Conservation (phyloP, 1,140 invertebrate genomes). For the Metopolophium dirhodum region DNA sequence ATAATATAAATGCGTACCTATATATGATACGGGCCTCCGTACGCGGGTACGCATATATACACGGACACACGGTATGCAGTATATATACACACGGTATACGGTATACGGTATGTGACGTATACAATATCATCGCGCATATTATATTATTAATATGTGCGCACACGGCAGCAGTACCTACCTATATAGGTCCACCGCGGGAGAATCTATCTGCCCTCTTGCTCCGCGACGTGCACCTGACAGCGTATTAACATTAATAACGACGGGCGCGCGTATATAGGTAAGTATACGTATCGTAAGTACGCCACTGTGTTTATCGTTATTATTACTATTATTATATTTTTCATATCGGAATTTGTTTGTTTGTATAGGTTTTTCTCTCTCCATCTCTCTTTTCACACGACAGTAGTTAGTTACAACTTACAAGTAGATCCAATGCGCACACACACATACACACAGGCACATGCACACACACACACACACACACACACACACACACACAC, state of each 20-base stretch:
- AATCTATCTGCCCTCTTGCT: slow-evolving; percentile 28
- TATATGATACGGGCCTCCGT: not conserved
- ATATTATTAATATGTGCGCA: not conserved
- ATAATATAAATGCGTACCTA: not conserved
- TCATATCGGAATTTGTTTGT: slow-evolving; percentile 5
- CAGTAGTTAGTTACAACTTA: not conserved
- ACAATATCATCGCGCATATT: not conserved
- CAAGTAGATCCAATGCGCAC: not conserved
- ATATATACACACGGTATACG: too few relatives aligned
- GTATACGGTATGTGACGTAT: not conserved
- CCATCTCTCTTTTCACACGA: not conserved
- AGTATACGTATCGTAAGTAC: not conserved
- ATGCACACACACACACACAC: not conserved
- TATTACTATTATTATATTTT: not conserved
- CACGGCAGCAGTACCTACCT: not conserved
- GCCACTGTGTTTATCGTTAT: slow-evolving; percentile 3
- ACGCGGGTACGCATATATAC: not conserved
- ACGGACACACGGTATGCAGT: not conserved
- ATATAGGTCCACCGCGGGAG: not conserved
- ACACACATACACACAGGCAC: too few relatives aligned
- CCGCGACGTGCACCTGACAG: slow-evolving; percentile 2
- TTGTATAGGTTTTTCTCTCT: not conserved
- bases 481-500: too few relatives aligned
- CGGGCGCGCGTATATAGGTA: not conserved
- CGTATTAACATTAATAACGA: slow-evolving; percentile 33